Conservation (phyloP, 2,888 invertebrate species). For the Luperina nickerlii region DNA sequence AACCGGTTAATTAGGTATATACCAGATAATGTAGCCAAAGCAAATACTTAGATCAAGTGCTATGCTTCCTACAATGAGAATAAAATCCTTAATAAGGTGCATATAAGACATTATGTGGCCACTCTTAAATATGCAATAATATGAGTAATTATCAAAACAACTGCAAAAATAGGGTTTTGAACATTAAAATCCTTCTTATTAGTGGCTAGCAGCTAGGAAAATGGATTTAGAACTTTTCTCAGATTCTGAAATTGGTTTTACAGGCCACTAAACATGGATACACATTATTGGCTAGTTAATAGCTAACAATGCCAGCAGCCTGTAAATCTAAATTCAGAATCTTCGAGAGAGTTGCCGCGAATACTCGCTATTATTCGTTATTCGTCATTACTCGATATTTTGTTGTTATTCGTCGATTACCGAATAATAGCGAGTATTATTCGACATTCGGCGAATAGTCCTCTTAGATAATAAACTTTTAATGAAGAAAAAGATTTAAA, state of each 20-base stretch:
- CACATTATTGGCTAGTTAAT: background rate
- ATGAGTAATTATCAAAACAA: background rate
- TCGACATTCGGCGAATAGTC: too few relatives aligned
- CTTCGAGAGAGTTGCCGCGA: too few relatives aligned
- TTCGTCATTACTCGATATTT: too few relatives aligned
- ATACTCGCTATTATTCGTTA: too few relatives aligned
- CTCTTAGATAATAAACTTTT: too few relatives aligned
- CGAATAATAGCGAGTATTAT: too few relatives aligned
- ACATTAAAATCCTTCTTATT: background rate
- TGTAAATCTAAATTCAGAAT: background rate
- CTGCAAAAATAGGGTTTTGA: background rate
- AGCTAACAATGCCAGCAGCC: background rate
- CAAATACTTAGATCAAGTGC: background rate
- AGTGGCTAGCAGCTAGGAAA: background rate
- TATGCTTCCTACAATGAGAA: background rate
- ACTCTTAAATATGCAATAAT: background rate
- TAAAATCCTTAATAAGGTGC: background rate
- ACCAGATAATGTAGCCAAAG: background rate
- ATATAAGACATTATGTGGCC: background rate
- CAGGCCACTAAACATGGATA: background rate
- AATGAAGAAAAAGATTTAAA: too few relatives aligned
- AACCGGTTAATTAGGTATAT: background rate
- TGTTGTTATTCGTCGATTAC: too few relatives aligned
- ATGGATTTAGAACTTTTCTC: background rate
- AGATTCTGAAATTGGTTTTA: background rate